Evolutionary conservation across 1,140 invertebrate species (phyloP).

Genomic region (Bombus turneri): DNA sequence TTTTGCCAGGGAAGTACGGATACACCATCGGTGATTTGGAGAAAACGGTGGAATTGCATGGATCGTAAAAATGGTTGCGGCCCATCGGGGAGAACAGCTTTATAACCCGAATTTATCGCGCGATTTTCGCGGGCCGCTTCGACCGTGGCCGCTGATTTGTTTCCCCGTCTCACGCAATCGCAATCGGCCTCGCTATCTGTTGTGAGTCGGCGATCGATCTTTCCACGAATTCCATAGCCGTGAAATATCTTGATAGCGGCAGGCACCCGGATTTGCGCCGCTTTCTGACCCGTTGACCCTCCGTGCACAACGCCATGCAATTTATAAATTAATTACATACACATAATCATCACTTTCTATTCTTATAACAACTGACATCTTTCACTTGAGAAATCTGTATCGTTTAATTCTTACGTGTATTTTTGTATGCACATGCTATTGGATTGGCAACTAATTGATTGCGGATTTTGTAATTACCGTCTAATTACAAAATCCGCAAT

Average conservation of each 20-base stretch:
- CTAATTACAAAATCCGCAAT: too few species aligned
- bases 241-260: constrained; percentile 19
- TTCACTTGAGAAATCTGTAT: too few species aligned
- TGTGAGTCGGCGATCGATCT: constrained; percentile 29
- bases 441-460: too few species aligned
- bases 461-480: too few species aligned
- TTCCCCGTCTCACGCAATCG: constrained; percentile 34
- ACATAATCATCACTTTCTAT: too few species aligned
- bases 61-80: constrained; percentile 9
- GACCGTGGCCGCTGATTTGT: constrained; percentile 28
- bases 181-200: constrained; percentile 30
- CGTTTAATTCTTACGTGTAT: too few species aligned
- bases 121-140: constrained; percentile 33
- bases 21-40: neutral
- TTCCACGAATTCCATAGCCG: neutral
- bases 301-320: neutral
- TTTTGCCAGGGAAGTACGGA: neutral
- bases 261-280: constrained; percentile 15
- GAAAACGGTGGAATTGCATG: neutral
- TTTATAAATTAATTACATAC: neutral
- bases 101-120: constrained; percentile 40
- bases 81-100: constrained; percentile 33
- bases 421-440: too few species aligned
- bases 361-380: too few species aligned
- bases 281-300: neutral